These are phyloP conservation scores for Sorex fumeus DNA, from an alignment of 2,113 vertebrate genomes.

Conservation along the genomic window DNA sequence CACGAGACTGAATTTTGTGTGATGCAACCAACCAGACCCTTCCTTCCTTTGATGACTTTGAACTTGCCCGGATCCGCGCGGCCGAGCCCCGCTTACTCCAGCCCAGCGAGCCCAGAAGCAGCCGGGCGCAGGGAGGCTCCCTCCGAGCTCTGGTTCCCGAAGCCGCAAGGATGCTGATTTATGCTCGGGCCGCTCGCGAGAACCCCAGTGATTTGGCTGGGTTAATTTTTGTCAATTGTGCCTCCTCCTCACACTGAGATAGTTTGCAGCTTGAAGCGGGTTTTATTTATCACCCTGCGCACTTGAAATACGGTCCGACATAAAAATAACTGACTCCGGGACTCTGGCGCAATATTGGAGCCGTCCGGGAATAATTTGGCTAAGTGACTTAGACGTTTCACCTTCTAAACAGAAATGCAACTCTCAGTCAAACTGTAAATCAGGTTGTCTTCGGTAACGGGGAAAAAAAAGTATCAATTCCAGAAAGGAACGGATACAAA, in stretches of 20 bases:
- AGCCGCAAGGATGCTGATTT: conserved; percentile 52
- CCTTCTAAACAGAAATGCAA: conserved; percentile 83
- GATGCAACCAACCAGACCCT: no score
- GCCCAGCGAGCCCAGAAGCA: background rate
- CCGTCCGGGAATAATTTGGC: conserved; percentile 84
- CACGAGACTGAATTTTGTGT: no score
- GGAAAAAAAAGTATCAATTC: background rate
- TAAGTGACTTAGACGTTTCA: conserved; percentile 82
- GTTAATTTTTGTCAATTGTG: conserved; percentile 83
- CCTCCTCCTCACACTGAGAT: conserved; percentile 73
- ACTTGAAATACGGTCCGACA: conserved; percentile 82
- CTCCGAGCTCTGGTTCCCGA: background rate
- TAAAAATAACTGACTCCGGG: conserved; percentile 82
- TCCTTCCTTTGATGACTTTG: no score
- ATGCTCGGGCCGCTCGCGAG: background rate
- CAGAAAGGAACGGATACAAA: conserved; percentile 66
- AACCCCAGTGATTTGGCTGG: conserved; percentile 59
- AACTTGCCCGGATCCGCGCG: accelerated
- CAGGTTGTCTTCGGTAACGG: conserved; percentile 80
- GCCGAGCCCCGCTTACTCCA: background rate
- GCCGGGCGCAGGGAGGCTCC: background rate
- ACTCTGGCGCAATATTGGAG: conserved; percentile 81
- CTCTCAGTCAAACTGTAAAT: conserved; percentile 82
- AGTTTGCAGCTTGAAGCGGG: conserved; percentile 68
- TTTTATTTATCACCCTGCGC: conserved; percentile 82